Base-by-base conservation (phyloP, 2,113 vertebrate genomes). In the Actinemys pallida region DNA sequence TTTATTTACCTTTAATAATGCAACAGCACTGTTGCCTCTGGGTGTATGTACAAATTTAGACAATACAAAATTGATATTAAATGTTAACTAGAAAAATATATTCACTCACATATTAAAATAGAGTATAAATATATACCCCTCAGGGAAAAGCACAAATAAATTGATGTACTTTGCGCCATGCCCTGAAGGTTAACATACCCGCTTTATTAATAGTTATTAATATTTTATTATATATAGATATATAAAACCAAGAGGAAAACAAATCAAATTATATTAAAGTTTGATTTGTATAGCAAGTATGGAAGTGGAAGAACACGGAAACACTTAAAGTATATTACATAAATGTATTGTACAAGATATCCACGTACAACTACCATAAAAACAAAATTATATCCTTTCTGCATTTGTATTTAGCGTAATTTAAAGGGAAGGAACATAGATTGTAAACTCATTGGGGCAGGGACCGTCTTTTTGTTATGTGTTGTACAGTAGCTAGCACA, bases 1-100 rank as follows among this genome's bases (percentile, higher is more conserved):
- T 39, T 96, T 93, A 72, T 92, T 94, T 92, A n/a, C 56, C 45
- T 87, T 76, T 81, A 84, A 90, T 87, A 96, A 88, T 80, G 27
- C 10, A 62, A 19, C 4, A 56, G 20, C 2, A 13, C 8, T 78
- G 4, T 53, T 91, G 52, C 2, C 3, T 6, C 29, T 22, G 80
- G 52, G 8, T 87, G 10, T 0, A 1, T 62, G 49, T 45, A 14
- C 14, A 35, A 52, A n/a, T 35, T 39, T 54, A n/a, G 82, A 90
- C 57, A 87, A 11, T 87, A 78, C 8, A 79, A 54, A 92, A 79
- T 42, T 90, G 16, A 27, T 10, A 53, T 94, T 92, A 88, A 59
- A 57, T 86, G 27, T 84, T 88, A 93, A 87, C 95, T 91, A 9
- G 11, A 80, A 39, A 3, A 80, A 1, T 5, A 6, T 22, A 80